Evolutionary conservation across 2,113 vertebrate genomes (phyloP).

Genomic region (Agapornis roseicollis): DNA sequence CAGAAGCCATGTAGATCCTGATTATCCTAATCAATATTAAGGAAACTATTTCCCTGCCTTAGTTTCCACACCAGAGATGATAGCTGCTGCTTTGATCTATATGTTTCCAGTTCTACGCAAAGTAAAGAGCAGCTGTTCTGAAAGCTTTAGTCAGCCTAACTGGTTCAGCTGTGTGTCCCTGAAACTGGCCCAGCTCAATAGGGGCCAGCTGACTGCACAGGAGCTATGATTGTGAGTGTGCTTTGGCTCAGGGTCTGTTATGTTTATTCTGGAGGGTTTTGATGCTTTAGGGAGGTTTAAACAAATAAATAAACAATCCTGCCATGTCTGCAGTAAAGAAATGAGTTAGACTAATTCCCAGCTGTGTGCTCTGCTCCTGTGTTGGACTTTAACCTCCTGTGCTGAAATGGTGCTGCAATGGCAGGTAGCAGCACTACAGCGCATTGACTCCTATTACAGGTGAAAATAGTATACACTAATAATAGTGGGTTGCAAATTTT

Average conservation of each 20-base stretch:
- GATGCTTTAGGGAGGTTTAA: not conserved
- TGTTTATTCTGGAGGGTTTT: not conserved
- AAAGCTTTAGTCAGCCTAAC: not conserved
- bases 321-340: not conserved
- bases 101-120: not conserved
- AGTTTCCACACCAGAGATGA: not conserved
- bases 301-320: not conserved
- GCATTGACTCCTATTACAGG: not conserved
- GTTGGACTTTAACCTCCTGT: fast-evolving
- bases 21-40: not conserved
- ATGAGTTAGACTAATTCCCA: not conserved
- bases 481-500: not conserved
- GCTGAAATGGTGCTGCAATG: not conserved
- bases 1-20: not conserved
- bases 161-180: not conserved
- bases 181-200: not conserved
- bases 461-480: not conserved
- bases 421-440: fast-evolving
- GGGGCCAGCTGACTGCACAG: not conserved
- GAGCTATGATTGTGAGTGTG: not conserved
- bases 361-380: not conserved
- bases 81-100: not conserved
- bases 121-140: not conserved
- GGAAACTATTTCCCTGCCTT: not conserved
- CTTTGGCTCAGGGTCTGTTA: not conserved